Base-by-base conservation (phyloP, 1,140 invertebrate species). In the Pachypeltis micranthus region DNA sequence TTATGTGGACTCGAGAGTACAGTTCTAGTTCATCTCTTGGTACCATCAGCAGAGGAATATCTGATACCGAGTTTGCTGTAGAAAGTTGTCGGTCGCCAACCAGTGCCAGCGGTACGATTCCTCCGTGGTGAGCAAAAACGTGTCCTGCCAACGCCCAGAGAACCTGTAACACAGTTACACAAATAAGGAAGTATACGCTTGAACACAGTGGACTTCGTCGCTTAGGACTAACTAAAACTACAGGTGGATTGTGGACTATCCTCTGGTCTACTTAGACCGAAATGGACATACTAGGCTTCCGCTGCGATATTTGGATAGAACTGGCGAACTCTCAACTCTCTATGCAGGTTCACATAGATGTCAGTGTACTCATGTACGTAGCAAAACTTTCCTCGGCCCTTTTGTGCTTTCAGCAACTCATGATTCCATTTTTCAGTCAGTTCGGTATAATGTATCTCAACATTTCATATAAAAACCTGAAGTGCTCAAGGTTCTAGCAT, bases 11-110 rank as follows among this genome's bases (percentile, higher is more conserved):
- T 16, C 67, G 63, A 16, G 44, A 34, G 57, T 68, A 62, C 25
- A 68, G 59, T 10, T 47, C 29, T 14, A 69, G 61, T 12, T 63
- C 55, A 3, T 62, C 56, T 1, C 62, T 54, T 12, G 67, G 63
- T 1, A 70, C 64, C 4, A 66, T 34, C 27, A 67, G 24, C 2
- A 70, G 61, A 10, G 69, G 67, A 3, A 68, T 66, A 3, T 66
- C 29, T 1, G 57, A 51, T 24, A 63, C 23, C 19, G 63, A 54
- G 12, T 56, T 63, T 21, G 65, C 69, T 27, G 65, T 58, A 24
- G 63, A 63, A 31, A 63, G 66, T 2, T 65, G 69, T 4, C 58
- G 57, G 12, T 70, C 67, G 4, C 61, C 63, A 7, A 70, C 16
- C 29, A 70, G 29, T 0, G 66, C 65, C 14, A 69, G 63, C 0